Percentiles rank a stretch among this genome's conserved stretches.
Evolutionary conservation across 2,797 vertebrate genomes (phyloP).

Genomic region (Danio albolineatus): DNA sequence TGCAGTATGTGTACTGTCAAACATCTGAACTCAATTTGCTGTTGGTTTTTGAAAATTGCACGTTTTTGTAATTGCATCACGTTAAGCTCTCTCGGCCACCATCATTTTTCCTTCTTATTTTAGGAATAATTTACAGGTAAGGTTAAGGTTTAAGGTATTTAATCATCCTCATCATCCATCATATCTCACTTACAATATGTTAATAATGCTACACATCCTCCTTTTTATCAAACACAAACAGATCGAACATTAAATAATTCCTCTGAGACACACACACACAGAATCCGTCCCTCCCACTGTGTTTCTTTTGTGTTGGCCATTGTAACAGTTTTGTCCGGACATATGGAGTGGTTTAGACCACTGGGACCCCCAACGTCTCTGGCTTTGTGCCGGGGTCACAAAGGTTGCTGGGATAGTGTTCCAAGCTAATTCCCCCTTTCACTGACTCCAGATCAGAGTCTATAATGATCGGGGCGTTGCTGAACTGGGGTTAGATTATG

Average conservation of each 20-base stretch:
- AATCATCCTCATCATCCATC: no score
- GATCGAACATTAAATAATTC: constrained; percentile 57
- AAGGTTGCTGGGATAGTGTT: constrained; percentile 86
- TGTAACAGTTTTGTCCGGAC: constrained; percentile 84
- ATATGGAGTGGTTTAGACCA: constrained; percentile 83
- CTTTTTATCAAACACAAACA: constrained; percentile 27
- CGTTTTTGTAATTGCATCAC: no score
- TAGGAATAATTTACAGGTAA: no score
- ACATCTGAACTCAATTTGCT: no score
- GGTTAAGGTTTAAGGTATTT: no score
- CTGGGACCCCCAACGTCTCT: constrained; percentile 82
- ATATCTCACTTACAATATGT: neutral
- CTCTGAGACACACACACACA: constrained; percentile 42
- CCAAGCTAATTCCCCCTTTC: constrained; percentile 90
- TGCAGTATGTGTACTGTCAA: no score
- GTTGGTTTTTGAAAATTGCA: no score
- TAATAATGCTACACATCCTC: constrained; percentile 26
- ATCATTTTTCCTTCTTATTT: no score
- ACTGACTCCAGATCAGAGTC: constrained; percentile 85
- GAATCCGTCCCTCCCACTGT: constrained; percentile 75
- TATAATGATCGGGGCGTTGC: constrained; percentile 82
- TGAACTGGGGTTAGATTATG: constrained; percentile 75
- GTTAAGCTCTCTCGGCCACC: no score
- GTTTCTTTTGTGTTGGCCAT: constrained; percentile 77
- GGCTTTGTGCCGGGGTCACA: constrained; percentile 84